Evolutionary conservation across 2,113 vertebrate species (phyloP).

Genomic region (Turdus rufiventris): DNA sequence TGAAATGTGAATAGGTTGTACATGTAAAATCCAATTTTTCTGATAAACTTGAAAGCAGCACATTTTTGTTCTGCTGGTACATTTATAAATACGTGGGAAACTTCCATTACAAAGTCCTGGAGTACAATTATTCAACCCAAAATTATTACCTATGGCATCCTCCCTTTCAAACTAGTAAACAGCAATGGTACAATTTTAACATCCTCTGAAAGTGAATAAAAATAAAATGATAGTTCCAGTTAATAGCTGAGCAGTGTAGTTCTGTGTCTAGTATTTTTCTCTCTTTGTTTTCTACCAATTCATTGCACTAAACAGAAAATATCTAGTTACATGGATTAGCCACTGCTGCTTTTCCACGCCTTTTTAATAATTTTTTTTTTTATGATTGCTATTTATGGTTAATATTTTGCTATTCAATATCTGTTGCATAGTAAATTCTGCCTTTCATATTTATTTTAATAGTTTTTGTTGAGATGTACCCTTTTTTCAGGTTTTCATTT

Average conservation of each 20-base stretch:
- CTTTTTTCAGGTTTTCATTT: not conserved
- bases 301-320: not conserved
- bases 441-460: not conserved
- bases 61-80: not conserved
- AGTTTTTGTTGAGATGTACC: rapidly evolving
- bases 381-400: not conserved
- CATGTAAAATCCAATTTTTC: not conserved
- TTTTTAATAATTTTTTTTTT: not conserved
- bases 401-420: not conserved
- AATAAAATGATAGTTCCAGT: not conserved
- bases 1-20: not conserved
- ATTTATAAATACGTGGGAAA: not conserved
- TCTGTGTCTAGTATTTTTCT: not conserved
- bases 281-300: not conserved
- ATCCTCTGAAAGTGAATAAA: not conserved
- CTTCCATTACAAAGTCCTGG: not conserved
- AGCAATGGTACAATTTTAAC: not conserved
- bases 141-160: not conserved
- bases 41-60: not conserved
- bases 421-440: not conserved
- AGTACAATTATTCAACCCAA: not conserved
- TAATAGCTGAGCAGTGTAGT: not conserved
- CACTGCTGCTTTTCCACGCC: not conserved
- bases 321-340: not conserved
- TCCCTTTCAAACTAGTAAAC: not conserved